Evolutionary conservation across 2,888 invertebrate species (phyloP).

Genomic region (Leucophenga montana): DNA sequence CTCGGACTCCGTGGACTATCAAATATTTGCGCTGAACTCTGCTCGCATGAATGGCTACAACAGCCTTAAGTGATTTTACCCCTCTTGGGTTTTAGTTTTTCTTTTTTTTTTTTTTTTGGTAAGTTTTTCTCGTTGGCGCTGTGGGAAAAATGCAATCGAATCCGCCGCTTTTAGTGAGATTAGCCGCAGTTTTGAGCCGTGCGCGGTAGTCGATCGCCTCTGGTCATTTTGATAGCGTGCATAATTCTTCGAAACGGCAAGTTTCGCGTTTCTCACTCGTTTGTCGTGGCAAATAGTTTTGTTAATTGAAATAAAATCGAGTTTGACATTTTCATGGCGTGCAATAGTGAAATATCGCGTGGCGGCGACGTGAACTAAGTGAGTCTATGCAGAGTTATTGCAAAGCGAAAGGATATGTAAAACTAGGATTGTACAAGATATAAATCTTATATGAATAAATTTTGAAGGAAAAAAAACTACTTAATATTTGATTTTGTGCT

Average conservation of each 20-base stretch:
- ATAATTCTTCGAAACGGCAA: constrained; percentile 40
- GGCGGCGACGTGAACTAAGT: neutral
- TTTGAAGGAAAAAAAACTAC: no score
- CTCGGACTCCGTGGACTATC: constrained; percentile 37
- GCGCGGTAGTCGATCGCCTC: constrained; percentile 7
- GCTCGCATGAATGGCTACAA: constrained; percentile 36
- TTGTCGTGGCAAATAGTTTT: constrained; percentile 54
- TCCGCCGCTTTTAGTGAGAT: constrained; percentile 14
- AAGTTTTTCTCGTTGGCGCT: neutral
- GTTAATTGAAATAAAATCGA: constrained; percentile 66
- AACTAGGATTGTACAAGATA: no score
- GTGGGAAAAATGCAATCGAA: constrained; percentile 19
- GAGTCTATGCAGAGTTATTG: neutral
- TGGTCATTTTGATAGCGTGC: constrained; percentile 48
- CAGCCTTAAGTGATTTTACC: constrained; percentile 45
- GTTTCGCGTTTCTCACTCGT: constrained; percentile 25
- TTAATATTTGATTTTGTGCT: no score
- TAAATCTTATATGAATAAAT: no score
- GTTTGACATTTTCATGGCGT: constrained; percentile 51
- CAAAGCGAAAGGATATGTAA: neutral
- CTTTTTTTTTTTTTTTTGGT: no score
- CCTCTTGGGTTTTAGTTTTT: constrained; percentile 7
- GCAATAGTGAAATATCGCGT: constrained; percentile 13
- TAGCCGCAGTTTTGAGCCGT: neutral
- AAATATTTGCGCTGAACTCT: constrained; percentile 45